Percentiles rank a stretch among this genome's conserved stretches.
Evolutionary conservation across 2,113 vertebrate species (phyloP).

Genomic region (Catharus bicknelli): DNA sequence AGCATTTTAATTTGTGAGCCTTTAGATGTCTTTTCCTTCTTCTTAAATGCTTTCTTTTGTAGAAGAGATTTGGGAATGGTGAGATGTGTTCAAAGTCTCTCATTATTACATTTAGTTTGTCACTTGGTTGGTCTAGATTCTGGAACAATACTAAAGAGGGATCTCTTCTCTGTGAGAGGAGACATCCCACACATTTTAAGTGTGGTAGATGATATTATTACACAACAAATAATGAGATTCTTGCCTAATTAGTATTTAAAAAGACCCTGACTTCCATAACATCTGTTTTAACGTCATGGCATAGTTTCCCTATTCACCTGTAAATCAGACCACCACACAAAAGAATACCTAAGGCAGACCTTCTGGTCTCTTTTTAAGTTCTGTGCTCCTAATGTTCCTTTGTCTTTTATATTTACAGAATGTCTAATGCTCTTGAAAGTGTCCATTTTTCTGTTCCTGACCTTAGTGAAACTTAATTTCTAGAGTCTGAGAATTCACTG

Average conservation of each 20-base stretch:
- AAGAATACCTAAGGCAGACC: not conserved
- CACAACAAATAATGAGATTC: not conserved
- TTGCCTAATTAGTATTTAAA: not conserved
- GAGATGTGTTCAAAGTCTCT: not conserved
- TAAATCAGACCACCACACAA: not conserved
- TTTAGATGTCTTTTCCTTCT: not conserved
- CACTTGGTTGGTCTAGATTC: not conserved
- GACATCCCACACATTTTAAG: not conserved
- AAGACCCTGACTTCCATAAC: not conserved
- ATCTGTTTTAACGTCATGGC: not conserved
- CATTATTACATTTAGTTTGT: not conserved
- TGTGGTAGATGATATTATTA: not conserved
- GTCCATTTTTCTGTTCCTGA: not conserved
- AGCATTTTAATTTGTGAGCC: not conserved
- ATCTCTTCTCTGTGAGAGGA: not conserved
- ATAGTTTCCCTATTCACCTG: not conserved
- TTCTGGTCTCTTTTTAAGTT: not conserved
- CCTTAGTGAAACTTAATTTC: not conserved
- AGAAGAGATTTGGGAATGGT: not conserved
- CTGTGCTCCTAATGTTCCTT: not conserved
- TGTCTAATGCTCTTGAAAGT: not conserved
- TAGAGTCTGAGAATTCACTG: not conserved
- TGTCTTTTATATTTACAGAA: slow-evolving; percentile 6
- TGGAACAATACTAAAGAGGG: not conserved
- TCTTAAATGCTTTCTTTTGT: not conserved